Evolutionary conservation across 2,797 vertebrate genomes (phyloP).

Genomic region (Martes flavigula): DNA sequence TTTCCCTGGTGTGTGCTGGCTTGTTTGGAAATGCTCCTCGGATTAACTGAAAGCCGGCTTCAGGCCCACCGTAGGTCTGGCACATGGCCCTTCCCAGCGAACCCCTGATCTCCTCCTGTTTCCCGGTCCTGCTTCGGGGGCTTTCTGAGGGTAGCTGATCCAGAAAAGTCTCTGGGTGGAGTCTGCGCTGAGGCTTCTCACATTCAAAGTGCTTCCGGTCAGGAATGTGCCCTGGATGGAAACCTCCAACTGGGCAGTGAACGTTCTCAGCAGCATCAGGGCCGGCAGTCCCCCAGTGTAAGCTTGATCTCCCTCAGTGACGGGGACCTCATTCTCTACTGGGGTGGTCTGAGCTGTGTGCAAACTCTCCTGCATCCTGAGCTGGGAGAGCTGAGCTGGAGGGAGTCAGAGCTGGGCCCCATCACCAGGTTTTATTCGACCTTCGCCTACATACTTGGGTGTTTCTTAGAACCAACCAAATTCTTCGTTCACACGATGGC

Average conservation of each 20-base stretch:
- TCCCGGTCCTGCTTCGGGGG: background rate
- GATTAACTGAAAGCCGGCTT: background rate
- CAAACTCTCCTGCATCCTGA: background rate
- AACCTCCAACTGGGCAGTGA: background rate
- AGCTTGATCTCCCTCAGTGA: background rate
- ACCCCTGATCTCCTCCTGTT: background rate
- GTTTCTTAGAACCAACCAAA: background rate
- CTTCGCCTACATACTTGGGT: background rate
- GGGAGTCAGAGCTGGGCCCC: background rate
- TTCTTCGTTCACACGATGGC: background rate
- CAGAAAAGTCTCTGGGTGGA: background rate
- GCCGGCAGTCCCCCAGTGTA: background rate
- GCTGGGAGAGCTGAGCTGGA: background rate
- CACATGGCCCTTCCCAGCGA: background rate
- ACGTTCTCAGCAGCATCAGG: accelerated
- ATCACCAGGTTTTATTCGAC: background rate
- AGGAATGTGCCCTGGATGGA: background rate
- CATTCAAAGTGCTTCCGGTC: background rate
- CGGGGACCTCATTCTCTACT: accelerated
- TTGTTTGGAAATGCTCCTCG: background rate
- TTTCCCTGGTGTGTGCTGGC: too few species aligned
- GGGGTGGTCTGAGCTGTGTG: background rate
- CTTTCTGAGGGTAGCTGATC: background rate
- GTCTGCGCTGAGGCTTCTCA: background rate
- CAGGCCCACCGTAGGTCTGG: background rate